A percentile compares a stretch with the other conserved stretches of the same genome.
Conservation (phyloP, 53 echinoderm and acorn worm species). For the Apostichopus leukothele region DNA sequence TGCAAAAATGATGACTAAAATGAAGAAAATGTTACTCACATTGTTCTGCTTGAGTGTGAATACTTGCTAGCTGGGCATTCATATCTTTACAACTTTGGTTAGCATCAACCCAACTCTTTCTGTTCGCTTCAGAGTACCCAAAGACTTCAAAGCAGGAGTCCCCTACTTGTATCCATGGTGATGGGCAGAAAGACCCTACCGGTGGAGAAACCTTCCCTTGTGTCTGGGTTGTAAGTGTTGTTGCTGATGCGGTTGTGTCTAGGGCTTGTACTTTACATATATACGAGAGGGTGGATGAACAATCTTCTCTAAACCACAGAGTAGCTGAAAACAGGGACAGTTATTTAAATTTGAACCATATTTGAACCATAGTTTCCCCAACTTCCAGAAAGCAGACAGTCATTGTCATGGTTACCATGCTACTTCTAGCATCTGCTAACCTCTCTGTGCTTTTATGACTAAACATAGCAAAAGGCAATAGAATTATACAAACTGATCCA, state of each 20-base stretch:
- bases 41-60: conserved; percentile 27
- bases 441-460: too few species aligned
- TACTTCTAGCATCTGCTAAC: too few species aligned
- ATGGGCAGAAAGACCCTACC: neutral
- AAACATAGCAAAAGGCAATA: too few species aligned
- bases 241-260: neutral
- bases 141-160: conserved; percentile 1
- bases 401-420: too few species aligned
- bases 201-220: neutral
- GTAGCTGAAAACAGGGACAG: neutral
- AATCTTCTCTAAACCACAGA: conserved; percentile 10
- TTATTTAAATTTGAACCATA: too few species aligned
- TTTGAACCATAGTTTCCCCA: too few species aligned
- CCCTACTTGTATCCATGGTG: neutral
- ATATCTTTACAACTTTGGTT: neutral
- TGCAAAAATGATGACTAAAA: neutral
- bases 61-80: conserved; percentile 18
- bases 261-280: conserved; percentile 9
- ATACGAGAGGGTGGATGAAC: neutral
- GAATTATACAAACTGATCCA: too few species aligned
- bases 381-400: too few species aligned
- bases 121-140: neutral
- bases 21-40: conserved; percentile 6
- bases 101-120: conserved; percentile 37
- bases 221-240: too few species aligned